Base-by-base conservation (phyloP, 2,113 vertebrate genomes). In the Corythornis madagascariensis region DNA sequence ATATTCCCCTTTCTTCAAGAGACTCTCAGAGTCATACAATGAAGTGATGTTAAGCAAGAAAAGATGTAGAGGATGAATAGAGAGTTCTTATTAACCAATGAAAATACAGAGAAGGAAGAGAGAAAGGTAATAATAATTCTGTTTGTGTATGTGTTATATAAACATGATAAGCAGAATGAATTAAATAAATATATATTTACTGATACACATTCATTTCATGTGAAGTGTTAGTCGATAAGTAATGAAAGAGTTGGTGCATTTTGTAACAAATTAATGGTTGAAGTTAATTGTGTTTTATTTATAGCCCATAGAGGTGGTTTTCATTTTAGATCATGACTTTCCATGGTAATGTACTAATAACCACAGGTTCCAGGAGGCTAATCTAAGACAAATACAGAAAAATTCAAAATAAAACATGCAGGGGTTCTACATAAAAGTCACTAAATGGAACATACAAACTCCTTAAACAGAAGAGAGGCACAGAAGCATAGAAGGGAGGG, bases 251-350 rank as follows among this genome's bases (percentile, higher is more conserved):
- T 91, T 83, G 71, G 52, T 90, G 31, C 26, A 50, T 93, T 93
- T 95, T 88, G 86, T 75, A 93, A 71, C 82, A 92, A 85, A 90
- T 86, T 90, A 63, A 71, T 76, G 88, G 40, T 28, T 96, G 89
- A 93, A 91, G 93, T 94, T 97, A 97, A 98, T 97, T 98, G 91
- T 84, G 13, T 88, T 92, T 83, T 97, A 97, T 98, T 97, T 97
- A 96, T 94, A 93, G 96, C 95, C 94, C 69, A 67, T 88, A 95
- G 90, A 97, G 93, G 96, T 93, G 93, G 79, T 87, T 94, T 80
- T 96, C 86, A 92, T 95, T 97, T 96, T 79, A 93, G 91, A 96
- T 64, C 86, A 92, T 89, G 73, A 91, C 77, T 97, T 97, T 96
- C 84, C 91, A 96, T 95, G 92, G 91, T 95, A 97, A 97, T 97